These are phyloP conservation scores for Choristoneura fumiferana DNA, from an alignment of 1,140 invertebrate species.

Conservation along the genomic window DNA sequence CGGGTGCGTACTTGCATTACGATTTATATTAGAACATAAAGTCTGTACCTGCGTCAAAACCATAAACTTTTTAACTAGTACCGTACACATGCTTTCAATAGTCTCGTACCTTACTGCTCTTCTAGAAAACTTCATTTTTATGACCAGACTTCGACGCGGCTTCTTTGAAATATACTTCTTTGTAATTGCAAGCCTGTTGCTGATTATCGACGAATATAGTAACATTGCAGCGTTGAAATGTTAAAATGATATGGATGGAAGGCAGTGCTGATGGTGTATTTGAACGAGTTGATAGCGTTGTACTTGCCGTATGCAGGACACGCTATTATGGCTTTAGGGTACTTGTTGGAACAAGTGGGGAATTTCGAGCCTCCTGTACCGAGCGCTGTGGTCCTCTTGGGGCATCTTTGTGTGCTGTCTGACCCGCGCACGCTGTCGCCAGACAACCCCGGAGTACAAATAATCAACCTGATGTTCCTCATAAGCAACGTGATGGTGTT, in stretches of 20 bases:
- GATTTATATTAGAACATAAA: too few relatives aligned
- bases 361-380: constrained; percentile 42
- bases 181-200: constrained; percentile 39
- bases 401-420: constrained; percentile 53
- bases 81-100: too few relatives aligned
- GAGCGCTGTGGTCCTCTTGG: constrained; percentile 52
- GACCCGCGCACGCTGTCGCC: constrained; percentile 45
- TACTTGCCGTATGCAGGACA: constrained; percentile 60
- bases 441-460: constrained; percentile 39
- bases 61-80: too few relatives aligned
- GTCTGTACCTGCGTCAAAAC: too few relatives aligned
- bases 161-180: constrained; percentile 51
- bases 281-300: constrained; percentile 29
- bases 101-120: too few relatives aligned
- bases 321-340: constrained; percentile 57
- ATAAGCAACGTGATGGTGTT: constrained; percentile 15
- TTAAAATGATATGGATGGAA: too few relatives aligned
- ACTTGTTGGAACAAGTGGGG: constrained; percentile 54
- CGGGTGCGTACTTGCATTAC: too few relatives aligned
- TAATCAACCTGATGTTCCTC: constrained; percentile 33
- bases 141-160: constrained; percentile 53
- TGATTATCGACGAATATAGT: constrained; percentile 26
- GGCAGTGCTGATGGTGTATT: constrained; percentile 36
- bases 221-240: too few relatives aligned
- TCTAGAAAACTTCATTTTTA: neutral